Evolutionary conservation across 2,797 vertebrate genomes (phyloP), one percentile per base, ranked within the genome.

Genomic region (Nasua narica): DNA sequence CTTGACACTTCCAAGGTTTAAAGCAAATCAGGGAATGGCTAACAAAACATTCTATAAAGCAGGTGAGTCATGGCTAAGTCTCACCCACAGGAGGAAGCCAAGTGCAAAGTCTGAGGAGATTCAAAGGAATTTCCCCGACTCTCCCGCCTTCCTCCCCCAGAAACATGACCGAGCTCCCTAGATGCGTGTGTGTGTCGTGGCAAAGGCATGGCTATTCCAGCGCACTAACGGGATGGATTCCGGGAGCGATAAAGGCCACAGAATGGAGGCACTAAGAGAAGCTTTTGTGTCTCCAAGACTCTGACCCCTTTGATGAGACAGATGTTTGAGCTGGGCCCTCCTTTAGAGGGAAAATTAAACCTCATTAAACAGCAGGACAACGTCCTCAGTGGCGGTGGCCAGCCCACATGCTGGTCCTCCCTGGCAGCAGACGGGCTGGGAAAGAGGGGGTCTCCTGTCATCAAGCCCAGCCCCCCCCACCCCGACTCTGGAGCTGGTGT

Each of bases 281-380:
- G 88, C 81, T 88, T 96, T 93, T 96, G 86, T 96, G 91, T 86
- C 91, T 95, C 62, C 70, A 35, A 86, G 81, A 85, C 54, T 82
- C 81, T 1, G 9, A 79, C 76, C 67, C 52, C 84, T 96, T 93
- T 92, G 95, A 97, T 79, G 96, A 96, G 65, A 94, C 97, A 97
- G 94, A 97, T 96, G 96, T 90, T 92, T 95, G 84, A 86, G 67
- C 93, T 37, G 5, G 79, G 90, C 79, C 58, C n/a, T 94, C 48
- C 46, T 91, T 98, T 77, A 67, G 37, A 67, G 84, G 65, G 70
- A 89, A 76, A 91, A 78, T 81, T 72, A 83, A 85, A 79, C 70
- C 96, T 94, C 97, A 94, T 96, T 97, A 96, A 96, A 96, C 94
- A 97, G 90, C 82, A 46, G 94, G 87, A 82, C 79, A 72, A 85